Evolutionary conservation across 2,113 vertebrate genomes (phyloP).

Genomic region (Callionymus lyra): DNA sequence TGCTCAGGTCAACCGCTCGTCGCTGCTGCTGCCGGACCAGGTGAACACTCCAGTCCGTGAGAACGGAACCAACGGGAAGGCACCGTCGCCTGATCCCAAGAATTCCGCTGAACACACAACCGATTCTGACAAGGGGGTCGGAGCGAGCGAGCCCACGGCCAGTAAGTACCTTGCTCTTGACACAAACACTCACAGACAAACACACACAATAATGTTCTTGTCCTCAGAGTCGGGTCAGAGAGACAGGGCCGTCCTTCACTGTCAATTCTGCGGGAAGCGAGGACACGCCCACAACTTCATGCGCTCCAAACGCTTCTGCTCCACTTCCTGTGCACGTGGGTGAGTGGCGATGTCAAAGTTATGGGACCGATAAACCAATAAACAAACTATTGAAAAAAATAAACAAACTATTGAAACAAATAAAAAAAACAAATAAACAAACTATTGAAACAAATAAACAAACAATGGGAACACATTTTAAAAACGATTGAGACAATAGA

Average conservation of each 20-base stretch:
- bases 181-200: not conserved
- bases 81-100: slow-evolving; percentile 16
- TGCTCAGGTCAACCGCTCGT: slow-evolving; percentile 62
- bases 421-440: no score
- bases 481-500: no score
- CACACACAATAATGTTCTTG: no score
- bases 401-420: no score
- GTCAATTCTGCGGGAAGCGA: slow-evolving; percentile 93
- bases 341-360: slow-evolving; percentile 19
- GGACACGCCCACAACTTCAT: slow-evolving; percentile 88
- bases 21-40: slow-evolving; percentile 52
- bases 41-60: slow-evolving; percentile 30
- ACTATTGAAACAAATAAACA: no score
- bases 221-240: slow-evolving; percentile 70
- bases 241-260: slow-evolving; percentile 81
- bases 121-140: slow-evolving; percentile 49
- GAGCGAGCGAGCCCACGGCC: slow-evolving; percentile 28
- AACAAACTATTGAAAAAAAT: no score
- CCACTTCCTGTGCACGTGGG: slow-evolving; percentile 93
- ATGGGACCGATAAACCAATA: no score
- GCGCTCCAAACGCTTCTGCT: slow-evolving; percentile 92
- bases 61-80: slow-evolving; percentile 51
- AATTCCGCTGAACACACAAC: slow-evolving; percentile 38
- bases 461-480: no score
- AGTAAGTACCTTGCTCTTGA: slow-evolving; percentile 16